Base-by-base conservation (phyloP, 30 jellyfish, hydroid and myxozoan species). In the Mastigias papua region DNA sequence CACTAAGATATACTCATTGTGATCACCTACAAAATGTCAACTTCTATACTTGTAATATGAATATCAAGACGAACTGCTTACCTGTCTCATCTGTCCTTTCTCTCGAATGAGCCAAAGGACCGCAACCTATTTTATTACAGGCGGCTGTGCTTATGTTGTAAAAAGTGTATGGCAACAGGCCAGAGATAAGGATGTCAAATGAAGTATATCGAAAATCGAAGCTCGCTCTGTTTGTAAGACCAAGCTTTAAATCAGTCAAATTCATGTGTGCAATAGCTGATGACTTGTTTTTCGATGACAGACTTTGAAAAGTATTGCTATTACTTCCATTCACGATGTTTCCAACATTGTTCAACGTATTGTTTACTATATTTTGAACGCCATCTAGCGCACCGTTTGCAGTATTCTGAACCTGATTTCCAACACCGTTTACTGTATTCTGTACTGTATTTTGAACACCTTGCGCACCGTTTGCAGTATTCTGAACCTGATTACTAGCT, bases 121-220 rank as follows among this genome's bases (percentile, higher is more conserved):
- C 92, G 54, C 92, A 83, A n/a, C 92, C 92, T 0, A 69, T 34
- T 27, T n/a, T 73, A 23, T 80, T 83, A 63, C 92, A 83, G 3
- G 80, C 26, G 19, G 71, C 70, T 10, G 58, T 57, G 73, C 80
- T 31, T 11, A 83, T 29, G 57, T 69, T 62, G 50, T 83, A 83
- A 30, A 9, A 8, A 21, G 92, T 83, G 63, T 69, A 83, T 19
- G 92, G 72, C 13, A 83, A 19, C 21, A 69, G 87, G 15, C 92
- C 91, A 9, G 69, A 32, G 72, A 83, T 21, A 17, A 15, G 34
- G 31, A 83, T 35, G 16, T 31, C 74, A 71, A 66, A 82, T 29
- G 54, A 3, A 6, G 10, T 48, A 21, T 57, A 26, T 9, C 3
- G 19, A 19, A 22, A 16, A 10, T 58, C 21, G 37, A 67, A 71